phyloP scores from a whole-genome alignment of 2,113 vertebrate genomes.

The Sisor rabdophorus region DNA sequence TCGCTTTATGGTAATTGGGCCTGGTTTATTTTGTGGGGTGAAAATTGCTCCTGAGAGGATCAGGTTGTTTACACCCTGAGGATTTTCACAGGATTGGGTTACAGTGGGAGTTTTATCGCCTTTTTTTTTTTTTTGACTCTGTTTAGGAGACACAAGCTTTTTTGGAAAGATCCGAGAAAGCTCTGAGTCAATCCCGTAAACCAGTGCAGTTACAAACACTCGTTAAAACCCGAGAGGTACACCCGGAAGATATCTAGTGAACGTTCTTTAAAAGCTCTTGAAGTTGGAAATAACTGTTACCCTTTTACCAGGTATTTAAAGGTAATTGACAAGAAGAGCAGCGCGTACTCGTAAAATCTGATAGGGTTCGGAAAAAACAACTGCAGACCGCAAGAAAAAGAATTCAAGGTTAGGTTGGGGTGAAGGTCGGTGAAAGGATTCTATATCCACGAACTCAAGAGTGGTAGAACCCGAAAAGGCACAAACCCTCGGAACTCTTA shows the following conservation, averaged over 20 bases:
- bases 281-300: constrained; percentile 16
- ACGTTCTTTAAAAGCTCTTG: constrained; percentile 21
- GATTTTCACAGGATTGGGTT: constrained; percentile 53
- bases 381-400: neutral
- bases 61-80: constrained; percentile 50
- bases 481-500: neutral
- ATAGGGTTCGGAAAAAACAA: neutral
- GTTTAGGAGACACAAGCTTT: constrained; percentile 36
- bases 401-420: no score
- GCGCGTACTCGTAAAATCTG: constrained; percentile 4
- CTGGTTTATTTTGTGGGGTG: constrained; percentile 50
- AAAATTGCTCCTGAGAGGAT: constrained; percentile 48
- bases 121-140: constrained; percentile 42
- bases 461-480: neutral
- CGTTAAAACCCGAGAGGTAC: constrained; percentile 38
- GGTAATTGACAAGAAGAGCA: neutral
- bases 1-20: constrained; percentile 46
- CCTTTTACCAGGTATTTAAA: neutral
- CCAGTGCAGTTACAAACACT: constrained; percentile 43
- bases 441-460: neutral
- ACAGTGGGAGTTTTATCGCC: constrained; percentile 47
- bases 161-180: constrained; percentile 36
- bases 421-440: neutral
- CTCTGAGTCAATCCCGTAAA: constrained; percentile 43
- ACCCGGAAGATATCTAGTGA: constrained; percentile 9